Base-by-base conservation (phyloP, 2,888 invertebrate genomes). In the Lordiphosa andalusiaca region DNA sequence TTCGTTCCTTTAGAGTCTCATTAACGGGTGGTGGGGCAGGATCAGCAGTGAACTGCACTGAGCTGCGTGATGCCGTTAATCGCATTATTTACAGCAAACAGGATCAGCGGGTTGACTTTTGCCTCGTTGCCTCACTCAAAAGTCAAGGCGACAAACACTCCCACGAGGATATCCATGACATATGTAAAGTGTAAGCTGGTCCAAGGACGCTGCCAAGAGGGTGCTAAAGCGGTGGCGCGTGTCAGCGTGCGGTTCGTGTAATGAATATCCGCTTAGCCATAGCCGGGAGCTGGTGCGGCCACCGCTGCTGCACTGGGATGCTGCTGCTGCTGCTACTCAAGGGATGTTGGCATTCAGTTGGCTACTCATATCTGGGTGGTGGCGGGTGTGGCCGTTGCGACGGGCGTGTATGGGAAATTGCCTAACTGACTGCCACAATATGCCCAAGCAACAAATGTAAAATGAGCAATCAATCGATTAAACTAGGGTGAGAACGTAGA, bases 81-180 rank as follows among this genome's bases (percentile, higher is more conserved):
- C 89, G 88, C 85, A 89, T 89, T 89, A 89, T 89, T 89, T 89
- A 89, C 89, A 89, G 88, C 88, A 89, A 87, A 77, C 75, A 78
- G 89, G 89, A 89, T 89, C 89, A 77, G 71, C 58, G 77, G 69
- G 75, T 88, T 89, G 88, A 89, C 88, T 88, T 86, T 66, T 54
- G 67, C 58, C 66, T 57, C 39, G 37, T 41, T 40, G 39, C 49
- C 16, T 49, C 37, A 41, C 41, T 49, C 68, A 58, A 60, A 77
- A 77, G 77, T 75, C 81, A 78, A 81, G 80, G 70, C 80, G 72
- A 70, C 54, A 76, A 76, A 85, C 87, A 87, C 87, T 89, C 89
- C 89, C 89, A 89, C 89, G 89, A 88, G 89, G 89, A 89, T 89
- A 89, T 88, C 88, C 78, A 73, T 89, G 89, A 89, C 90, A 89